These are phyloP conservation scores for Aythya baeri DNA, from an alignment of 2,113 vertebrate species.

Conservation along the genomic window DNA sequence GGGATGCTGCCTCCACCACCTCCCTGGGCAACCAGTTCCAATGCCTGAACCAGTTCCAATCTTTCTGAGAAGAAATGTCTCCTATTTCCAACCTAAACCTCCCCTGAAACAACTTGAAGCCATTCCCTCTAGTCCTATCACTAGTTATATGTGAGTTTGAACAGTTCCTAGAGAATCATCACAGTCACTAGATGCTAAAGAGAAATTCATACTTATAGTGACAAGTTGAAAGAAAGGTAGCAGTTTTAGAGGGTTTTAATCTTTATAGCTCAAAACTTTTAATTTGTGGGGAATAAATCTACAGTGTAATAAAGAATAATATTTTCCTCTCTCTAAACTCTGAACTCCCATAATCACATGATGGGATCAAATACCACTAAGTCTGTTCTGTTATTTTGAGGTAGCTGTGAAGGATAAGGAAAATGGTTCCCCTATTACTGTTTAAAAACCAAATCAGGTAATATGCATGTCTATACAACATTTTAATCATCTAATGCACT, in stretches of 20 bases:
- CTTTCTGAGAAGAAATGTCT: no score
- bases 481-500: constrained; percentile 16
- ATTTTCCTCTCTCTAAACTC: background rate
- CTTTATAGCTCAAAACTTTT: background rate
- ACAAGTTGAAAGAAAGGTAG: background rate
- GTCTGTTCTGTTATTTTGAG: background rate
- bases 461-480: background rate
- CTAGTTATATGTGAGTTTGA: background rate
- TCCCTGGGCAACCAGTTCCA: no score
- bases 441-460: background rate
- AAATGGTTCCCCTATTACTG: background rate
- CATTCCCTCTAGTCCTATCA: no score
- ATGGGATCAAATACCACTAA: background rate
- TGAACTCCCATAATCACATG: background rate
- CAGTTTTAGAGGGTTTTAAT: background rate
- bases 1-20: no score
- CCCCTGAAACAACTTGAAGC: no score
- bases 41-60: no score
- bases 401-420: background rate
- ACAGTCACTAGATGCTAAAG: background rate
- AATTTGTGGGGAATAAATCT: background rate
- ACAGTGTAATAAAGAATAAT: background rate
- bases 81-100: no score
- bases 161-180: background rate
- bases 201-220: background rate